Evolutionary conservation across 2,888 invertebrate species (phyloP).

Genomic region (Drosophila prostipennis): DNA sequence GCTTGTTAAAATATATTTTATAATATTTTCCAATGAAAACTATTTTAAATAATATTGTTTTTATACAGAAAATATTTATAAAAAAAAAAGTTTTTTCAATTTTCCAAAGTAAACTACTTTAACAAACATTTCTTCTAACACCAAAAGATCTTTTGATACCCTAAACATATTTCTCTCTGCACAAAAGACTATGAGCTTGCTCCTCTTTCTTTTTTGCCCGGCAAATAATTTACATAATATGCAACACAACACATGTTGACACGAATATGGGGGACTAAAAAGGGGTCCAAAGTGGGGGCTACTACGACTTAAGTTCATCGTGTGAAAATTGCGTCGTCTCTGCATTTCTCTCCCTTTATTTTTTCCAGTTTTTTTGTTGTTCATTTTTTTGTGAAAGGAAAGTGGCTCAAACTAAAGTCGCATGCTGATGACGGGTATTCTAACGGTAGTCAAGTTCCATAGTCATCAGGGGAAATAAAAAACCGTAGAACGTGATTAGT

Average conservation of each 20-base stretch:
- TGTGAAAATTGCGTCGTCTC: slow-evolving; percentile 46
- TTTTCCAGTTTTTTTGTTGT: too few species aligned
- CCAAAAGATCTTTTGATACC: too few species aligned
- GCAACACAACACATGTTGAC: slow-evolving; percentile 70
- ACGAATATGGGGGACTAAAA: slow-evolving; percentile 34
- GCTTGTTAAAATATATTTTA: background rate
- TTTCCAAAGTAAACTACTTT: too few species aligned
- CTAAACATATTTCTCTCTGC: background rate
- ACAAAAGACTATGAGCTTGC: slow-evolving; percentile 19
- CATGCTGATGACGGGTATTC: slow-evolving; percentile 21
- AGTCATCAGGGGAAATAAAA: slow-evolving; percentile 4
- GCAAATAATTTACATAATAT: slow-evolving; percentile 76
- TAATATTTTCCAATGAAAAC: background rate
- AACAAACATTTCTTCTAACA: too few species aligned
- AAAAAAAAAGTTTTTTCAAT: background rate
- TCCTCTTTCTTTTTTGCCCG: slow-evolving; percentile 49
- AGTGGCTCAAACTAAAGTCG: slow-evolving; percentile 27
- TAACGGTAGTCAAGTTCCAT: slow-evolving; percentile 25
- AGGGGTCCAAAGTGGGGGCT: slow-evolving; percentile 10
- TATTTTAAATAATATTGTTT: background rate
- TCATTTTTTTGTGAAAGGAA: slow-evolving; percentile 10
- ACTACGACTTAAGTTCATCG: slow-evolving; percentile 26
- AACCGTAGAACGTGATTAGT: background rate
- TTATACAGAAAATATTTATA: background rate
- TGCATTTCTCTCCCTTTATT: background rate